Evolutionary conservation across 2,797 vertebrate species (phyloP), one percentile per base, ranked within the genome.

Genomic region (Xyrichtys novacula): DNA sequence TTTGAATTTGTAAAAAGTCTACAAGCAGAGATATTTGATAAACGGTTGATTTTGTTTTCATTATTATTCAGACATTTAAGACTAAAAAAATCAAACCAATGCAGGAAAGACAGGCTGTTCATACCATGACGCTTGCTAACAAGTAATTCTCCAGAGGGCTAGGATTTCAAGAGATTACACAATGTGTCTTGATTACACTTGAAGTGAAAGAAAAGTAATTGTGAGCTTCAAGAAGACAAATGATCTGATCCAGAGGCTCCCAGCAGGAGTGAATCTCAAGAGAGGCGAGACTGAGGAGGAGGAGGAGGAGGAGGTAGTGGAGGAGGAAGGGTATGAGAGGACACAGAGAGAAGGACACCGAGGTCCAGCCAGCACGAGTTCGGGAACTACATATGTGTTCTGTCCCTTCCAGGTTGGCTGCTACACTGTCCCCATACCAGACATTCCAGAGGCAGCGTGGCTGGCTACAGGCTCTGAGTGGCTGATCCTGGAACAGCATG

Each of bases 401-500:
- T 22, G 80, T 72, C 66, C 64, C 74, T 80, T 80, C 62, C 23
- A 83, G 87, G 83, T 84, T 63, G 60, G 64, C 67, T 85, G 77
- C 84, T 71, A 77, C 60, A 26, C 84, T 80, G 83, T 88, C 74
- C 86, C 85, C 89, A 94, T 92, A 90, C 91, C 90, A 93, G 91
- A 94, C 92, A 94, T 93, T 93, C 91, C 91, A 90, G 76, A 92
- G 89, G 87, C 88, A 89, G 86, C 79, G 56, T 63, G 85, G 81
- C 83, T 90, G 86, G 84, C 90, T 91, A 83, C 72, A 75, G 85
- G 88, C 84, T 79, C 69, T 66, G 70, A 88, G 83, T 61, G 73
- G 88, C 89, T 89, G 86, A 92, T 90, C 86, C 85, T 80, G 85
- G 88, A 89, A 92, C 86, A 90, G 88, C 52, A 34, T 83, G 84